A percentile compares a stretch with the other conserved stretches of the same genome.
Conservation (phyloP, 2,113 vertebrate genomes). For the Gopherus flavomarginatus region DNA sequence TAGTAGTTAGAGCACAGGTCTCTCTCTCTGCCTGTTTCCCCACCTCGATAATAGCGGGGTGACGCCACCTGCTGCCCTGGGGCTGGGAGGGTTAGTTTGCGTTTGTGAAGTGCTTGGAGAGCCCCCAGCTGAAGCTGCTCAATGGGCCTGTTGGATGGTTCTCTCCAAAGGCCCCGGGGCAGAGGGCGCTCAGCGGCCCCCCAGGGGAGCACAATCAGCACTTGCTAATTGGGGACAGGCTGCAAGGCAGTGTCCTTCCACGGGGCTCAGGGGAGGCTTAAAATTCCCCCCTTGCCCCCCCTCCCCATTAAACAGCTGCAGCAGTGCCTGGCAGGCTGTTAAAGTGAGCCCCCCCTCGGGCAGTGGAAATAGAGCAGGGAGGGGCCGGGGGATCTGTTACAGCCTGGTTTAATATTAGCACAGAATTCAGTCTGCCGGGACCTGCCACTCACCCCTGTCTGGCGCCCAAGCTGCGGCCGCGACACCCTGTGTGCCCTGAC, state of each 20-base stretch:
- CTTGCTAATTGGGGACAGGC: background rate
- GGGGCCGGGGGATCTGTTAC: background rate
- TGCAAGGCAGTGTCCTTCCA: background rate
- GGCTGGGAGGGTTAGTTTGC: no score
- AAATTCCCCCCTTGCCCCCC: background rate
- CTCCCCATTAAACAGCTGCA: background rate
- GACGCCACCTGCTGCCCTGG: no score
- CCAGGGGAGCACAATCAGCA: rapidly evolving
- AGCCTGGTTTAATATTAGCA: constrained; percentile 74
- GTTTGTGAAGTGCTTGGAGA: background rate
- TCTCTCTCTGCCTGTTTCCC: background rate
- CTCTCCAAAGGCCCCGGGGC: background rate
- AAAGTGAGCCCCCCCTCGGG: background rate
- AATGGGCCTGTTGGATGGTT: background rate
- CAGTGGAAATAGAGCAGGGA: background rate
- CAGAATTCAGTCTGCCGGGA: constrained; percentile 49
- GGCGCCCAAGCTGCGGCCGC: background rate
- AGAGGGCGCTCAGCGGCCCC: background rate
- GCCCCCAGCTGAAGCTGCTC: rapidly evolving
- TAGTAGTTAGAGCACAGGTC: background rate
- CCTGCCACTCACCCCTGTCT: background rate
- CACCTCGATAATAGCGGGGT: background rate
- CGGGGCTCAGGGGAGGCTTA: no score
- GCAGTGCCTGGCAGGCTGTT: background rate
- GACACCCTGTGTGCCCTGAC: background rate